Evolutionary conservation across 64 coral and sea anemone species (phyloP).

Genomic region (Montipora sp.): DNA sequence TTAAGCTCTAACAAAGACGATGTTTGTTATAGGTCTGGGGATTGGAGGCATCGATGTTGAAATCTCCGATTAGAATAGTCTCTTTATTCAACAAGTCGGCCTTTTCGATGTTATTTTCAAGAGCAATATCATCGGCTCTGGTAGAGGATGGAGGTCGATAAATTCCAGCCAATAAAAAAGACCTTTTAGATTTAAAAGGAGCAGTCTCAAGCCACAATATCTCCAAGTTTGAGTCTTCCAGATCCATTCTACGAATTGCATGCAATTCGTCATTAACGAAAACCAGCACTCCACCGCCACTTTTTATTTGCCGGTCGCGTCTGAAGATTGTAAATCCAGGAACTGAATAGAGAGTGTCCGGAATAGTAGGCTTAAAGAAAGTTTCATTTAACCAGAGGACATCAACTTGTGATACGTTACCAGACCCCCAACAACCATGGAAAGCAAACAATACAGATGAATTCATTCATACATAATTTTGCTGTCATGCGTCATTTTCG

Average conservation of each 20-base stretch:
- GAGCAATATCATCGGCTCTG: slow-evolving; percentile 40
- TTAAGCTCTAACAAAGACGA: slow-evolving; percentile 50
- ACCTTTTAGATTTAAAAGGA: slow-evolving; percentile 78
- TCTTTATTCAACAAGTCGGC: slow-evolving; percentile 64
- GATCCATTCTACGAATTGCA: background rate
- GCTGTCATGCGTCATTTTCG: no score
- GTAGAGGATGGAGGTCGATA: slow-evolving; percentile 73
- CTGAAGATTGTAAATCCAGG: background rate
- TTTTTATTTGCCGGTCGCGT: background rate
- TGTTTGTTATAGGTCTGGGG: slow-evolving; percentile 63
- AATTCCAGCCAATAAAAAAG: slow-evolving; percentile 56
- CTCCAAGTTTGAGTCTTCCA: slow-evolving; percentile 41
- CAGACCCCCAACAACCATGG: no score
- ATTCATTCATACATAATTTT: no score
- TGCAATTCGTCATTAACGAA: slow-evolving; percentile 10
- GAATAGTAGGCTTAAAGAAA: slow-evolving; percentile 8
- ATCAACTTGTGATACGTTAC: no score
- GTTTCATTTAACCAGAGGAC: background rate
- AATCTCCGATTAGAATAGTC: slow-evolving; percentile 60
- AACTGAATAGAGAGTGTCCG: background rate
- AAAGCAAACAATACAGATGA: no score
- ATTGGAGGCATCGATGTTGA: slow-evolving; percentile 62
- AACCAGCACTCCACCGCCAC: background rate
- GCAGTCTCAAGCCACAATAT: slow-evolving; percentile 48
- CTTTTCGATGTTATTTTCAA: slow-evolving; percentile 78